Percentiles rank a stretch among this genome's conserved stretches.
Conservation (phyloP, 2,797 vertebrate genomes). For the Tolypeutes matacus region DNA sequence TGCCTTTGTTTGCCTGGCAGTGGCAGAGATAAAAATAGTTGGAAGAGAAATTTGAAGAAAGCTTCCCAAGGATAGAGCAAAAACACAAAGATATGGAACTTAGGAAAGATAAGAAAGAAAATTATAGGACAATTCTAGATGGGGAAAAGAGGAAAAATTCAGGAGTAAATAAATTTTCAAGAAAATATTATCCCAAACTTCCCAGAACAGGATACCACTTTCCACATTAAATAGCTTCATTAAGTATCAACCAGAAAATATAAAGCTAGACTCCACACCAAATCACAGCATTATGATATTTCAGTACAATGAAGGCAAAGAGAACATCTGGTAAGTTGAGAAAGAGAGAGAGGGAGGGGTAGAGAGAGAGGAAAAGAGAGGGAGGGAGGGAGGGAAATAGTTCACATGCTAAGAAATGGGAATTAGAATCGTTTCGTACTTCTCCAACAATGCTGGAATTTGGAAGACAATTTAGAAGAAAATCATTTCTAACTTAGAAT, state of each 20-base stretch:
- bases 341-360: background rate
- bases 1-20: background rate
- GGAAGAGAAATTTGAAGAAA: background rate
- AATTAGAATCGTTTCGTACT: background rate
- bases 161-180: background rate
- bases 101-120: background rate
- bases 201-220: background rate
- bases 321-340: background rate
- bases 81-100: background rate
- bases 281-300: background rate
- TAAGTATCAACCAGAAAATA: background rate
- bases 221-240: background rate
- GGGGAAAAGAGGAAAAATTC: background rate
- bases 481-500: background rate
- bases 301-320: background rate
- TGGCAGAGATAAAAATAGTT: background rate
- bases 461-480: background rate
- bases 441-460: background rate
- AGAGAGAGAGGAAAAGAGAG: no score
- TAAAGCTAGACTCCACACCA: background rate
- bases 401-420: background rate
- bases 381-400: background rate
- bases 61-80: background rate
- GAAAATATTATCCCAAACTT: background rate
- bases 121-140: background rate